Percentiles rank a stretch among this genome's conserved stretches.
Conservation (phyloP, 2,888 invertebrate species). For the Neoascia interrupta region DNA sequence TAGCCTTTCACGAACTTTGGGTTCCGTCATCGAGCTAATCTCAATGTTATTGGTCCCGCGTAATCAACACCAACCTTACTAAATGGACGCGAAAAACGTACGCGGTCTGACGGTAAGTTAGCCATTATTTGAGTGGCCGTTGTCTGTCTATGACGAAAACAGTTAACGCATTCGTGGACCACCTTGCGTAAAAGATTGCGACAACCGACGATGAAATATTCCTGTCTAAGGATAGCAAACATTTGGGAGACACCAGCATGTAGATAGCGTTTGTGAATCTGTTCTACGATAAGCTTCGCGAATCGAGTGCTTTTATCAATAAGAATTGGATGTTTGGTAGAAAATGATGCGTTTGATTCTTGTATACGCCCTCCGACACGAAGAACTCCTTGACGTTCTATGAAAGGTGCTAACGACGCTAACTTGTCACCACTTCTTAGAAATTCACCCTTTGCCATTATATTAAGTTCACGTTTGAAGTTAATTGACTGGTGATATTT, state of each 20-base stretch:
- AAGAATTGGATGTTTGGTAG: too few relatives aligned
- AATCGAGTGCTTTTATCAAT: neutral
- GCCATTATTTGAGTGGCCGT: conserved; percentile 15
- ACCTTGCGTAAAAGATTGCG: conserved; percentile 11
- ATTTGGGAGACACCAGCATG: conserved; percentile 3
- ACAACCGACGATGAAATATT: conserved; percentile 14
- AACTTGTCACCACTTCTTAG: neutral
- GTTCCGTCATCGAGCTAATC: neutral
- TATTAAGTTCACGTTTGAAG: neutral
- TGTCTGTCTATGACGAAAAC: conserved; percentile 5
- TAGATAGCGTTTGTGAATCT: conserved; percentile 6
- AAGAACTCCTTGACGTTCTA: neutral
- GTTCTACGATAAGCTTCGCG: neutral
- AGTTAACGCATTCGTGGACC: conserved; percentile 13
- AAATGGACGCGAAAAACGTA: neutral
- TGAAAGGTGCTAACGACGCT: too few relatives aligned
- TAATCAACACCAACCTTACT: neutral
- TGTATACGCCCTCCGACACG: too few relatives aligned
- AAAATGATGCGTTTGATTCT: too few relatives aligned
- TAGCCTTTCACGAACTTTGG: conserved; percentile 26
- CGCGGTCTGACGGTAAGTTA: conserved; percentile 2
- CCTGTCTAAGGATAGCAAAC: neutral
- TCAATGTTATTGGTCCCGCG: neutral
- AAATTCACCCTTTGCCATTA: neutral
- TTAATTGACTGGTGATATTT: neutral